Evolutionary conservation across 1,140 invertebrate genomes (phyloP), one percentile per base, ranked within the genome.

Genomic region (Drosophila jambulina): DNA sequence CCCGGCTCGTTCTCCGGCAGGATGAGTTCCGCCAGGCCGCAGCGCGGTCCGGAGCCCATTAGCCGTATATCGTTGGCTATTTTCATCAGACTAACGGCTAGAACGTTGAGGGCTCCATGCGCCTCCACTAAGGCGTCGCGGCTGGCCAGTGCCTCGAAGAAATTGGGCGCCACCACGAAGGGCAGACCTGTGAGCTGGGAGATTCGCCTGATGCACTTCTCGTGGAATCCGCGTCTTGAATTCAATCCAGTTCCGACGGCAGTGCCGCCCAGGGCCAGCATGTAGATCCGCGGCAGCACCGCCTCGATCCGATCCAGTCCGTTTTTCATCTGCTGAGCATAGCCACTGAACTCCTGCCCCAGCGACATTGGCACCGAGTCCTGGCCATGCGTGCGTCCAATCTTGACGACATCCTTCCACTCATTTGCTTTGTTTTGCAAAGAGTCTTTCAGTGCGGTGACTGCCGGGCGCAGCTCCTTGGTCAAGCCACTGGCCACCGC

Each of bases 1-100:
- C 99, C 99, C 3, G 99, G 98, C 93, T 99, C 99, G 93, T 99
- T 99, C 94, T 99, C 99, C 1, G 99, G 99, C 32, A 99, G 93
- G 25, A 94, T 94, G 0, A 99, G 93, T 94, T 99, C 99, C 25
- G 97, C 99, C 1, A 99, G 93, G 7, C 99, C 99, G 93, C 98
- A 99, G 43, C 99, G 95, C 0, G 99, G 99, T 6, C 99, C 99
- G 29, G 98, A 99, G 0, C 96, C 98, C 58, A 99, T 94, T 78
- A 99, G 97, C 23, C 95, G 94, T 67, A 99, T 98, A 93, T 99
- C 99, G 93, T 99, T 99, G 46, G 96, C 98, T 83, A 99, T 98
- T 95, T 99, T 99, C 98, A 99, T 99, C 5, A 99, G 93, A 69
- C 98, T 99, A 42, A 96, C 96, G 4, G 99, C 98, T 32, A 99